phyloP scores from a whole-genome alignment of 1,140 invertebrate genomes.

The Cydia strobilella region DNA sequence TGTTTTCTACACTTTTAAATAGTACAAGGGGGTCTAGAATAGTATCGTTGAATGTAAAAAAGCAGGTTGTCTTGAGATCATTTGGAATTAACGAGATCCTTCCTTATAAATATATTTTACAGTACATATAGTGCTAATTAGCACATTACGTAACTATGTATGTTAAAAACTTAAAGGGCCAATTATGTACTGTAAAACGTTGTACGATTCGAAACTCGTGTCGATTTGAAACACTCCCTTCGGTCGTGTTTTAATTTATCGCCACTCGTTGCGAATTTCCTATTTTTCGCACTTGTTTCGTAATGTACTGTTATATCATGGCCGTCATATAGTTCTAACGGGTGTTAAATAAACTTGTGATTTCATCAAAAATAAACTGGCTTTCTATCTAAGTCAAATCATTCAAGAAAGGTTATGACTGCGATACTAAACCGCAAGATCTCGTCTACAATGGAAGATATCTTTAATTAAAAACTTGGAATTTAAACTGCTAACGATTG shows the following conservation, averaged over 20 bases:
- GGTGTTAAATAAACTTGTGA: neutral
- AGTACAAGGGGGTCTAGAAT: neutral
- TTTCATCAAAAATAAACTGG: neutral
- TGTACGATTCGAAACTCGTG: too few relatives aligned
- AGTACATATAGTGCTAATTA: too few relatives aligned
- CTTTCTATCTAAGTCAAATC: conserved; percentile 2
- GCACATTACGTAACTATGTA: too few relatives aligned
- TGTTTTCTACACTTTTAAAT: neutral
- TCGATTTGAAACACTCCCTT: too few relatives aligned
- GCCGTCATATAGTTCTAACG: neutral
- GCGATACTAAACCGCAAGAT: neutral
- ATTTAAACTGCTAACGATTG: neutral
- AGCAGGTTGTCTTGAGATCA: neutral
- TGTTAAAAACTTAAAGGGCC: too few relatives aligned
- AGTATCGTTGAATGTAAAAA: neutral
- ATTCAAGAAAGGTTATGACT: neutral
- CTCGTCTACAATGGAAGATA: conserved; percentile 1
- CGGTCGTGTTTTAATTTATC: too few relatives aligned
- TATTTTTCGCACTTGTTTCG: too few relatives aligned
- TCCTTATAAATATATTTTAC: neutral
- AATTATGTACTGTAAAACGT: too few relatives aligned
- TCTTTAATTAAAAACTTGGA: neutral
- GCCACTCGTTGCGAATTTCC: too few relatives aligned
- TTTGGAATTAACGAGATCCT: neutral
- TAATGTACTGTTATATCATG: too few relatives aligned